phyloP scores from a whole-genome alignment of 2,113 vertebrate species.

The Herpailurus yagouaroundi region DNA sequence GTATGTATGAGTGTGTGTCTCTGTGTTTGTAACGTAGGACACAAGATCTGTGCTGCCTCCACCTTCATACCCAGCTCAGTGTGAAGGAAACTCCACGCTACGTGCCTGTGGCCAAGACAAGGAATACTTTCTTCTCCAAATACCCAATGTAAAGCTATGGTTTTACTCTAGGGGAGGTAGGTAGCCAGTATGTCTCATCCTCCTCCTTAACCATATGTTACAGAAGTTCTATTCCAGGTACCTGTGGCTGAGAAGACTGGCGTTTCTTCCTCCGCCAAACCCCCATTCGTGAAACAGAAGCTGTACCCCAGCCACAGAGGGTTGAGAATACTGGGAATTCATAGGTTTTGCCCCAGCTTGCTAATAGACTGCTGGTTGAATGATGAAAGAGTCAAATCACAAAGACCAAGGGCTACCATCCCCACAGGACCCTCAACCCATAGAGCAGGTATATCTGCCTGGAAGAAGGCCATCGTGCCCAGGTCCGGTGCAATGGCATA shows the following conservation, averaged over 20 bases:
- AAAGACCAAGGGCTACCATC: not conserved
- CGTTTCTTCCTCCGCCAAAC: accelerated
- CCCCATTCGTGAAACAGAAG: not conserved
- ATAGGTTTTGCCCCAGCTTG: not conserved
- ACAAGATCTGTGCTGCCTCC: not conserved
- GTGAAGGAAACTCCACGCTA: not conserved
- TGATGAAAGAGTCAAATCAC: not conserved
- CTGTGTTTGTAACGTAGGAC: not conserved
- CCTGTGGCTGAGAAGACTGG: not conserved
- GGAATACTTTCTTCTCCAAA: not conserved
- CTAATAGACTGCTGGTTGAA: not conserved
- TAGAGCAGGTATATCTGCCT: no score
- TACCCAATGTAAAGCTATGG: not conserved
- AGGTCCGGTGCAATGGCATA: not conserved
- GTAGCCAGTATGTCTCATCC: not conserved
- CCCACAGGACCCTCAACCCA: accelerated
- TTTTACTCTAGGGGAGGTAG: not conserved
- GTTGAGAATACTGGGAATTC: not conserved
- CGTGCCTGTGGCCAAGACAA: not conserved
- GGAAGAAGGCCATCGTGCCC: accelerated
- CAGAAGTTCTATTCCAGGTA: not conserved
- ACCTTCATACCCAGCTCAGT: not conserved
- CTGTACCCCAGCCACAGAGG: not conserved
- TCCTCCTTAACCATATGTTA: not conserved
- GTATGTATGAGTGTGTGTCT: not conserved